Evolutionary conservation across 2,113 vertebrate genomes (phyloP), one percentile per base, ranked within the genome.

Genomic region (Empidonax alnorum): DNA sequence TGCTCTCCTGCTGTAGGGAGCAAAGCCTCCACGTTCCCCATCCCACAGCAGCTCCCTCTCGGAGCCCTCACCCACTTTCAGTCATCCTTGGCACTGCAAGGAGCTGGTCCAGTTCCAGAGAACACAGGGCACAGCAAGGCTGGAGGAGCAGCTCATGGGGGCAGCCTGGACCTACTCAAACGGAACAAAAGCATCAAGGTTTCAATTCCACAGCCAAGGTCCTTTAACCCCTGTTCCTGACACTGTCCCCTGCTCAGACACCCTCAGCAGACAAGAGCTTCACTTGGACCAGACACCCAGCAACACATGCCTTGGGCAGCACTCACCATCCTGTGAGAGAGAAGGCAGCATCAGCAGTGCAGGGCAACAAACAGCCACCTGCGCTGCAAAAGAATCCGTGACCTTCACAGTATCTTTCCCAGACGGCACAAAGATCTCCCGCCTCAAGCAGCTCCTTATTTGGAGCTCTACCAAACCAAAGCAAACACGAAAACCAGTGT

Each of bases 351-450:
- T 8, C 18, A 63, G 75, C 72, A 89, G 1, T 1, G 4, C 85
- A 47, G 27, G 63, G 79, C 39, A 63, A 65, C 63, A 37, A 66
- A 44, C 3, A 28, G 37, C 65, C n/a, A 72, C 82, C 69, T 66
- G 67, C 80, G 8, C 86, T 11, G 63, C 90, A 73, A 61, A 61
- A 39, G 62, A 65, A 25, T 30, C 94, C 7, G 59, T 96, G 95
- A 97, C 96, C 96, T 97, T 97, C 96, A 81, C 2, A 37, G 3
- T 93, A 97, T 93, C 95, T 96, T 81, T 78, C 33, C 68, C 86
- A 96, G 94, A 61, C 91, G 9, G 84, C 90, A 82, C 87, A 90
- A 55, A 87, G 81, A 89, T 72, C 90, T 79, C 87, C 46, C 12
- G 73, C 84, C 86, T 90, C 56, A 2, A 81, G 91, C 52, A 92